Base-by-base conservation (phyloP, 2,888 invertebrate genomes). In the Zhengitettix transpicula region DNA sequence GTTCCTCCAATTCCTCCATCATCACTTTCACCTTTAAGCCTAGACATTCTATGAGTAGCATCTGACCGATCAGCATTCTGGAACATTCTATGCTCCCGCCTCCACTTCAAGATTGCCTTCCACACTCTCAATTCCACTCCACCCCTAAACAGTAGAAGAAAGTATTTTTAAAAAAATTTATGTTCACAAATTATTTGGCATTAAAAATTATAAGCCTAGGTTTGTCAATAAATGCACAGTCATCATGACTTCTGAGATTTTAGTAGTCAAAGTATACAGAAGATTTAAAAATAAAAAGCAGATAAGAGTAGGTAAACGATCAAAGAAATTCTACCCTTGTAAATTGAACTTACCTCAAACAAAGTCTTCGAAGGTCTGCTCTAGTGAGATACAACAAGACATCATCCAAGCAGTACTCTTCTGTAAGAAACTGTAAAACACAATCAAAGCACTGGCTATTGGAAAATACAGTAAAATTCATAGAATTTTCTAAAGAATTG, bases 91-190 rank as follows among this genome's bases (percentile, higher is more conserved):
- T 60, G 59, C 1, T 64, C 64, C 40, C 57, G 55, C 7, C 85
- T 77, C 68, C 82, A 80, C 53, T 82, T 79, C 61, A 81, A 72
- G 59, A 95, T 83, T 0, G 89, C 86, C 63, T 85, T 83, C 94
- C 94, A 95, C 63, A 95, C 76, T 59, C 87, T 81, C 55, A 93
- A 81, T 70, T 92, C 88, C 40, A 88, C 79, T 52, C 93, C 93
- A 58, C 89, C 86, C 70, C 88, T 89, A 74, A 58, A 71, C 70
- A 51, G n/a, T 51, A 9, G 16, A 51, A 14, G 51, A 51, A 51
- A 11, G 51, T 10, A 51, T 51, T 10, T 10, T 51, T 51, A 15
- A 51, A 51, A 10, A 10, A 10, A 11, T 51, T 3, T 51, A 15
- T 2, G 28, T 28, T 5, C 2, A 28, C 28, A 28, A 28, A 28